These are phyloP conservation scores for Neolamprologus caudopunctatus DNA, from an alignment of 2,113 vertebrate species.

Conservation along the genomic window DNA sequence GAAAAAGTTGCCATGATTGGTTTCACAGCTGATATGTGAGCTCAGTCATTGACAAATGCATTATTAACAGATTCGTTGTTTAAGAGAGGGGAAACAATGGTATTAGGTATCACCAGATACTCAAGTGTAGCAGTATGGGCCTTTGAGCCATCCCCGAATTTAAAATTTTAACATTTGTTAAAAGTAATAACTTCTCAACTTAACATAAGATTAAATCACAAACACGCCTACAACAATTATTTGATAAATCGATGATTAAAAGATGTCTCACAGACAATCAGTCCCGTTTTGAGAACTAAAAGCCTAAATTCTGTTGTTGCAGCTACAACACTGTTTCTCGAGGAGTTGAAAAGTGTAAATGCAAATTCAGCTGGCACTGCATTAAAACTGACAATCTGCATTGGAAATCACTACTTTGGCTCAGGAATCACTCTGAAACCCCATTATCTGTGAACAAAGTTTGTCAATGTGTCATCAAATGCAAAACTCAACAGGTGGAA, in stretches of 20 bases:
- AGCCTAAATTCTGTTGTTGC: not conserved
- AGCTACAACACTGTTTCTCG: not conserved
- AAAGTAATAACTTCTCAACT: not conserved
- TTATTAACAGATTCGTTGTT: not conserved
- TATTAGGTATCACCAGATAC: not conserved
- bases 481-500: not conserved
- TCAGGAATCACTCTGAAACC: not conserved
- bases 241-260: not conserved
- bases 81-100: not conserved
- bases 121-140: not conserved
- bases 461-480: not conserved
- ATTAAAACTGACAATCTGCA: not conserved
- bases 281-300: not conserved
- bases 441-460: not conserved
- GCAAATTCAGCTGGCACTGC: not conserved
- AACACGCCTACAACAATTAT: not conserved
- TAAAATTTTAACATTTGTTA: not conserved
- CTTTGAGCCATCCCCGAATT: not conserved
- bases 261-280: not conserved
- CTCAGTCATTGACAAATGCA: not conserved
- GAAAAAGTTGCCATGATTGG: not conserved
- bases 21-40: not conserved
- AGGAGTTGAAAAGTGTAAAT: not conserved
- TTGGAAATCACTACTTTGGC: not conserved
- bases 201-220: not conserved